Conservation (phyloP, 1,140 invertebrate species). For the Solenopsis invicta region DNA sequence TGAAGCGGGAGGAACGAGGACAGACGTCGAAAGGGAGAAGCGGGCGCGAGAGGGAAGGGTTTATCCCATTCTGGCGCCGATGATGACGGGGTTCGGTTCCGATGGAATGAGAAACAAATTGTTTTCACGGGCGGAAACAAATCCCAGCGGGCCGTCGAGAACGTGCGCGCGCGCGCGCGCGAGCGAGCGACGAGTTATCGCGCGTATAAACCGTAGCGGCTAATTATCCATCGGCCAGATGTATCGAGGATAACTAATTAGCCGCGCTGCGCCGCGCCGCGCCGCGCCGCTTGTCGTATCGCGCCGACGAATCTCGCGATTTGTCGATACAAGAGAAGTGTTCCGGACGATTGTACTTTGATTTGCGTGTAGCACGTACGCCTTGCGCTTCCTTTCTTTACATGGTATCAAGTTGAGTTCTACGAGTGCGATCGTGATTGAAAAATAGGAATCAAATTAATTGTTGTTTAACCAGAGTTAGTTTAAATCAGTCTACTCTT, state of each 20-base stretch:
- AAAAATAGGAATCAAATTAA: background rate
- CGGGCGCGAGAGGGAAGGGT: slow-evolving; percentile 45
- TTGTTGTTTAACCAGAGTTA: background rate
- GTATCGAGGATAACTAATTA: slow-evolving; percentile 64
- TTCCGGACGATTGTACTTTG: background rate
- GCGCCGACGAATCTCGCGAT: slow-evolving; percentile 55
- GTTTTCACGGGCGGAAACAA: slow-evolving; percentile 65
- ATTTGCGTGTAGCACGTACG: background rate
- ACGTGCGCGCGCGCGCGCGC: slow-evolving; percentile 47
- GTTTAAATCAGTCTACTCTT: background rate
- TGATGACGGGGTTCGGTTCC: slow-evolving; percentile 60
- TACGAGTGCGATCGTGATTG: background rate
- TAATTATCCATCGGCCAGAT: slow-evolving; percentile 64
- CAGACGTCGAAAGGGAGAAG: slow-evolving; percentile 31
- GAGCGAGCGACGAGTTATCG: slow-evolving; percentile 57
- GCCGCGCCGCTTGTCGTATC: slow-evolving; percentile 50
- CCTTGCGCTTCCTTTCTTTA: background rate
- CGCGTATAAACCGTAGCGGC: slow-evolving; percentile 52
- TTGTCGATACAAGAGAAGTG: slow-evolving; percentile 33
- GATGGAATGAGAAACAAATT: slow-evolving; percentile 65
- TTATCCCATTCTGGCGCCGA: slow-evolving; percentile 61
- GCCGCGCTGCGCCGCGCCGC: slow-evolving; percentile 37
- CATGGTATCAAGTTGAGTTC: background rate
- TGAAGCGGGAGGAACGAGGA: slow-evolving; percentile 66
- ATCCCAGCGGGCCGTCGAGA: slow-evolving; percentile 58